A percentile compares a stretch with the other conserved stretches of the same genome.
Evolutionary conservation across 30 jellyfish, hydroid and myxozoan genomes (phyloP).

Genomic region (Pseudorhiza aurosa): DNA sequence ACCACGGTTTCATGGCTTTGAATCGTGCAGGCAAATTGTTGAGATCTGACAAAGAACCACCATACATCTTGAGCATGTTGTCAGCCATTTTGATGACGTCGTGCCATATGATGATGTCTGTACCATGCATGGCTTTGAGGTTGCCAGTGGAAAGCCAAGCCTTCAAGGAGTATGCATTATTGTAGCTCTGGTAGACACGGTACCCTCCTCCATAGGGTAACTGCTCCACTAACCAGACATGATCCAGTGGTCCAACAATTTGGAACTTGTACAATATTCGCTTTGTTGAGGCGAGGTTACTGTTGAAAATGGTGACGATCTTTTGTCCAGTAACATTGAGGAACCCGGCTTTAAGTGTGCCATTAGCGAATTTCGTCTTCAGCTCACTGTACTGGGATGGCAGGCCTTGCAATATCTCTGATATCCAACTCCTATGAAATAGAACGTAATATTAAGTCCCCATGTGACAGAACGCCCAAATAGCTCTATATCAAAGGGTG

Average conservation of each 20-base stretch:
- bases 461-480: too few relatives aligned
- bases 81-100: constrained; percentile 42
- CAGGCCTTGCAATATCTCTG: constrained; percentile 28
- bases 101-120: constrained; percentile 66
- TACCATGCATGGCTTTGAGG: constrained; percentile 12
- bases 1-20: constrained; percentile 52
- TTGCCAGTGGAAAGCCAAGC: constrained; percentile 64
- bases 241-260: constrained; percentile 54
- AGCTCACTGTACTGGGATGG: constrained; percentile 15
- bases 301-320: constrained; percentile 5
- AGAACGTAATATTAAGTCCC: too few relatives aligned
- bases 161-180: constrained; percentile 59
- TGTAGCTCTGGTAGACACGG: constrained; percentile 63
- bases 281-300: neutral
- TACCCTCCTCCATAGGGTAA: constrained; percentile 54
- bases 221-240: constrained; percentile 55
- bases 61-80: constrained; percentile 11
- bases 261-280: constrained; percentile 28
- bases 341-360: constrained; percentile 6
- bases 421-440: constrained; percentile 24
- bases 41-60: constrained; percentile 27
- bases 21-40: constrained; percentile 19
- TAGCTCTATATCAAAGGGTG: too few relatives aligned
- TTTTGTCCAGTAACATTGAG: constrained; percentile 4
- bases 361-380: neutral